Evolutionary conservation across 1,140 invertebrate species (phyloP).

Genomic region (Eupristina koningsbergeri): DNA sequence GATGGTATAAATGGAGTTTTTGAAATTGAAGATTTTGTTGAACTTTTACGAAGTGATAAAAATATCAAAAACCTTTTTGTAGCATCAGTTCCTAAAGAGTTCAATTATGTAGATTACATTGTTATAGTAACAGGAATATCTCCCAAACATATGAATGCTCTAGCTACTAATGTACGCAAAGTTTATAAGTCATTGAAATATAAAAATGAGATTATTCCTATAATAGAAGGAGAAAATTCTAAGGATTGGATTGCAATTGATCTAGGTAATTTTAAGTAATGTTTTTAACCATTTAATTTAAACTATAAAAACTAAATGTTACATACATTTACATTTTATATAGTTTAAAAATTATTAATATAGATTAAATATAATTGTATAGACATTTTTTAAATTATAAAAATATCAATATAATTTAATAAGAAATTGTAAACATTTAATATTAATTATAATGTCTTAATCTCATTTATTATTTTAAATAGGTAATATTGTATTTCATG

Average conservation of each 20-base stretch:
- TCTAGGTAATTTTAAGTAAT: constrained; percentile 77
- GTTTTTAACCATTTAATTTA: too few relatives aligned
- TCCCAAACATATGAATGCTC: constrained; percentile 81
- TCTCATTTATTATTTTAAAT: constrained; percentile 59
- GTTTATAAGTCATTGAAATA: constrained; percentile 84
- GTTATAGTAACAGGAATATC: constrained; percentile 85
- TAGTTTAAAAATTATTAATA: too few relatives aligned
- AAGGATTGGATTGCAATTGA: constrained; percentile 92
- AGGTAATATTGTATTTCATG: constrained; percentile 93
- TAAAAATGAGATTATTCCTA: constrained; percentile 79
- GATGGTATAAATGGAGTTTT: constrained; percentile 86
- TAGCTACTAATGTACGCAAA: constrained; percentile 84
- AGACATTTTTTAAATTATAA: constrained; percentile 19
- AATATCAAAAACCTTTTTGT: constrained; percentile 89
- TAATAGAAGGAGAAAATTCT: constrained; percentile 83
- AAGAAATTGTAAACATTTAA: not conserved
- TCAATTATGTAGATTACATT: constrained; percentile 88
- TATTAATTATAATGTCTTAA: constrained; percentile 43
- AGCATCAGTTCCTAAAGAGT: constrained; percentile 80
- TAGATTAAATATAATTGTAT: not conserved
- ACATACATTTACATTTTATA: too few relatives aligned
- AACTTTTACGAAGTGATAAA: constrained; percentile 80
- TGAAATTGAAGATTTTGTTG: constrained; percentile 89
- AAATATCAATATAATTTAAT: constrained; percentile 4
- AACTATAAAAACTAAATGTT: too few relatives aligned